phyloP scores from a whole-genome alignment of 2,113 vertebrate genomes.

The Corvus hawaiiensis region DNA sequence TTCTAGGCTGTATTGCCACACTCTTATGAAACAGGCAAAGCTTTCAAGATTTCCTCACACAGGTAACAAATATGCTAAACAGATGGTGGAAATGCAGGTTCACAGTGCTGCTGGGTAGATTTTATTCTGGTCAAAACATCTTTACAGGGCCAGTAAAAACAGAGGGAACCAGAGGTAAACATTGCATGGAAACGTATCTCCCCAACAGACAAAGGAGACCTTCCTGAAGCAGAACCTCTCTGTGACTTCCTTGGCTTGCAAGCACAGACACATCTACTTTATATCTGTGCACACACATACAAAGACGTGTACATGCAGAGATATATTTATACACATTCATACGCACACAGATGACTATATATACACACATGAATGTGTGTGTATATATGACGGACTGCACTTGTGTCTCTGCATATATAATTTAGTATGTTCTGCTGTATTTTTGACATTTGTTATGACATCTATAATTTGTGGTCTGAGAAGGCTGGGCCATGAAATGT shows the following conservation, averaged over 20 bases:
- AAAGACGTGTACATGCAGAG: background rate
- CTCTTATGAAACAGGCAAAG: background rate
- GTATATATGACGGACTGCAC: background rate
- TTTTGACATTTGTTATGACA: slow-evolving; percentile 43
- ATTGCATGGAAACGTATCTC: background rate
- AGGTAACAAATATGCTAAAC: background rate
- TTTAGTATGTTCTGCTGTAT: slow-evolving; percentile 2
- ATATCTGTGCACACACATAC: background rate
- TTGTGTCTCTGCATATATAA: background rate
- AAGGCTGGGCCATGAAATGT: slow-evolving; percentile 19
- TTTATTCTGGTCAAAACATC: background rate
- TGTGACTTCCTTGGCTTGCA: background rate
- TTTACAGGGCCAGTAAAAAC: background rate
- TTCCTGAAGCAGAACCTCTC: background rate
- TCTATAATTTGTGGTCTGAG: slow-evolving; percentile 55
- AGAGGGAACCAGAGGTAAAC: background rate
- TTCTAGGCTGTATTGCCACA: background rate
- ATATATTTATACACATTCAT: background rate
- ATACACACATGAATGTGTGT: background rate
- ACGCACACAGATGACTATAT: background rate
- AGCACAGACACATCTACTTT: background rate
- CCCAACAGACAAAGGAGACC: background rate
- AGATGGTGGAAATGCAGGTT: background rate
- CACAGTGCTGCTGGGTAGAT: background rate
- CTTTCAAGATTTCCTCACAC: background rate